Percentiles rank a stretch among this genome's conserved stretches.
These are phyloP conservation scores for Procambarus virginalis DNA, from an alignment of 1,140 invertebrate genomes.

Conservation along the genomic window DNA sequence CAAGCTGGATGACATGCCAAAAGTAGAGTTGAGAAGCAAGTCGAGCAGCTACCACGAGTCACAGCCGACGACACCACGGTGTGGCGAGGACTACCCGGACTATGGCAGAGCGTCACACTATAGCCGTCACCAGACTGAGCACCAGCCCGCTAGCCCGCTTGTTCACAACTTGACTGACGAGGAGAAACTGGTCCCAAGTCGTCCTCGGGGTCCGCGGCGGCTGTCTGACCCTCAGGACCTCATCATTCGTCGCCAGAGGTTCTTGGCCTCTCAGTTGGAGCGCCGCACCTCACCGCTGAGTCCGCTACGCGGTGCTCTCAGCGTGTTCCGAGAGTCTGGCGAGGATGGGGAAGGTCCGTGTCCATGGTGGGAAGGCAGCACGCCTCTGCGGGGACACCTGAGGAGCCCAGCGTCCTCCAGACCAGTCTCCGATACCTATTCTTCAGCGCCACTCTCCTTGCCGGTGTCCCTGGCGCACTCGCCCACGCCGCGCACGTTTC, in stretches of 20 bases:
- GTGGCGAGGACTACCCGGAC: slow-evolving; percentile 22
- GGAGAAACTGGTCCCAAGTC: slow-evolving; percentile 62
- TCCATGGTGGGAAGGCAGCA: slow-evolving; percentile 31
- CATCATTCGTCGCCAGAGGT: slow-evolving; percentile 56
- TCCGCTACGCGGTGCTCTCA: slow-evolving; percentile 44
- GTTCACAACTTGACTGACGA: slow-evolving; percentile 62
- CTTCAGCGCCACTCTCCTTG: slow-evolving; percentile 55
- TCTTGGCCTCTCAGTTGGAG: slow-evolving; percentile 64
- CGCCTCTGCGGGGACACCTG: slow-evolving; percentile 58
- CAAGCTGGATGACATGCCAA: not conserved
- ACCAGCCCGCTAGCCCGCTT: not conserved
- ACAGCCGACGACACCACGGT: not conserved
- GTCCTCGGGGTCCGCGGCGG: slow-evolving; percentile 41
- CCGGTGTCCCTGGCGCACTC: slow-evolving; percentile 38
- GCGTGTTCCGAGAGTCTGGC: slow-evolving; percentile 27
- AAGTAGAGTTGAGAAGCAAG: not conserved
- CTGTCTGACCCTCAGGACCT: slow-evolving; percentile 66
- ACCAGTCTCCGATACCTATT: slow-evolving; percentile 38
- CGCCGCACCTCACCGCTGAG: slow-evolving; percentile 52
- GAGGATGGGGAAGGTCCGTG: slow-evolving; percentile 23
- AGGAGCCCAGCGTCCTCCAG: not conserved
- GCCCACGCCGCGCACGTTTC: slow-evolving; percentile 72
- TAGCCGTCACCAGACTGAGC: slow-evolving; percentile 19
- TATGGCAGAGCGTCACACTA: slow-evolving; percentile 16
- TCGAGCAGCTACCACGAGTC: not conserved